Conservation (phyloP, 2,797 vertebrate genomes). For the Sternotherus odoratus region DNA sequence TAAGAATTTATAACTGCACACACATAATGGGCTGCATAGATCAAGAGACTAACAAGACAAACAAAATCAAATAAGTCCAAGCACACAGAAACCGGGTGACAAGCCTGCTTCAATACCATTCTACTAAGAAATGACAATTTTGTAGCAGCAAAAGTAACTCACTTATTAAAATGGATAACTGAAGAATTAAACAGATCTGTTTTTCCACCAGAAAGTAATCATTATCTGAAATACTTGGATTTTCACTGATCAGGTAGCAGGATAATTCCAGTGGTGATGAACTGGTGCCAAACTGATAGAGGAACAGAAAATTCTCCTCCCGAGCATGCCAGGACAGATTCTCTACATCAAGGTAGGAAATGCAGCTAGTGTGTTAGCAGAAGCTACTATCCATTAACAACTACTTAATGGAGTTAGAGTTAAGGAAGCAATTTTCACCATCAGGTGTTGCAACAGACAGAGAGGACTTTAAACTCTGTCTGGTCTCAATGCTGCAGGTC, state of each 20-base stretch:
- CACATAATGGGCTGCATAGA: background rate
- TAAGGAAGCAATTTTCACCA: background rate
- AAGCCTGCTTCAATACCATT: background rate
- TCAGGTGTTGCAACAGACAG: background rate
- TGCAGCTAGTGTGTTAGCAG: accelerated
- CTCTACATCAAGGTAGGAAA: background rate
- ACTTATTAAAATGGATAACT: background rate
- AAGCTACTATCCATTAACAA: background rate
- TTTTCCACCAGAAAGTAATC: background rate
- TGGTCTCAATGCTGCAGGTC: background rate
- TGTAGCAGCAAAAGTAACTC: background rate
- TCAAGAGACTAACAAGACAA: background rate
- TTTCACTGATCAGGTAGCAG: background rate
- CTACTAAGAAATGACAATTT: background rate
- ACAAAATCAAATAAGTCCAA: background rate
- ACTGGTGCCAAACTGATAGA: background rate
- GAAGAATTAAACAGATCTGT: background rate
- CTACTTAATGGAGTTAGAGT: background rate
- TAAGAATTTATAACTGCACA: background rate
- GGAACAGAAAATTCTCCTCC: background rate
- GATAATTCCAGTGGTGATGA: background rate
- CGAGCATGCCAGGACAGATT: background rate
- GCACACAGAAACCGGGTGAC: background rate
- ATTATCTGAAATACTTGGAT: background rate
- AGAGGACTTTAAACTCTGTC: background rate